Evolutionary conservation across 2,888 invertebrate genomes (phyloP).

Genomic region (Sminthurinus aureus): DNA sequence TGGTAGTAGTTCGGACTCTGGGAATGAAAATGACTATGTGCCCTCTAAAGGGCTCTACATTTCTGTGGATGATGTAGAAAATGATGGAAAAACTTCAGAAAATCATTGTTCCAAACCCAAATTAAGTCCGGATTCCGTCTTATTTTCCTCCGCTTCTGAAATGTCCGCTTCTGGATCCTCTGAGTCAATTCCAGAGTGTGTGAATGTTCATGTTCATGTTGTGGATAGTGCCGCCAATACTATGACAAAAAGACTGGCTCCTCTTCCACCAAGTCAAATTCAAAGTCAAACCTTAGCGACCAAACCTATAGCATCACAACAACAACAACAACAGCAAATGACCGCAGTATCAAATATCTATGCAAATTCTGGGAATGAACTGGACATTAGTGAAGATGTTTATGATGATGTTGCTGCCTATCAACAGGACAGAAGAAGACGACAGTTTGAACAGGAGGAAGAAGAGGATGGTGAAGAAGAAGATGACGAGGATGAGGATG

Average conservation of each 20-base stretch:
- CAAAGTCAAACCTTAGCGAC: background rate
- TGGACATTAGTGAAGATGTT: no score
- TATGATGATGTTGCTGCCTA: constrained; percentile 44
- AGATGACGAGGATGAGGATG: no score
- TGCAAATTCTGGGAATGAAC: constrained; percentile 28
- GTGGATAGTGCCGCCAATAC: background rate
- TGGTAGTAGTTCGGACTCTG: constrained; percentile 58
- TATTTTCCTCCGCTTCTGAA: constrained; percentile 56
- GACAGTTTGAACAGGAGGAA: constrained; percentile 44
- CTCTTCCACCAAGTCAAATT: constrained; percentile 34
- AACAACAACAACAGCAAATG: background rate
- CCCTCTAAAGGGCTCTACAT: constrained; percentile 53
- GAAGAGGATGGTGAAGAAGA: no score
- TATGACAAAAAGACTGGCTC: constrained; percentile 36
- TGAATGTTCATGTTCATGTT: constrained; percentile 38
- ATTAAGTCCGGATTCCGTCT: constrained; percentile 59
- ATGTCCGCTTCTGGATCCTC: constrained; percentile 53
- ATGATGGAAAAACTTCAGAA: constrained; percentile 6
- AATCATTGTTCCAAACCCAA: constrained; percentile 37
- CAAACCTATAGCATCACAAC: background rate
- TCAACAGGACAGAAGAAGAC: constrained; percentile 34
- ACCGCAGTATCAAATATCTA: background rate
- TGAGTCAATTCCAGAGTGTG: constrained; percentile 56
- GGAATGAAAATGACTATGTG: constrained; percentile 58
- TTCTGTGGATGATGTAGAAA: constrained; percentile 53